Evolutionary conservation across 2,113 vertebrate genomes (phyloP).

Genomic region (Smithornis capensis): DNA sequence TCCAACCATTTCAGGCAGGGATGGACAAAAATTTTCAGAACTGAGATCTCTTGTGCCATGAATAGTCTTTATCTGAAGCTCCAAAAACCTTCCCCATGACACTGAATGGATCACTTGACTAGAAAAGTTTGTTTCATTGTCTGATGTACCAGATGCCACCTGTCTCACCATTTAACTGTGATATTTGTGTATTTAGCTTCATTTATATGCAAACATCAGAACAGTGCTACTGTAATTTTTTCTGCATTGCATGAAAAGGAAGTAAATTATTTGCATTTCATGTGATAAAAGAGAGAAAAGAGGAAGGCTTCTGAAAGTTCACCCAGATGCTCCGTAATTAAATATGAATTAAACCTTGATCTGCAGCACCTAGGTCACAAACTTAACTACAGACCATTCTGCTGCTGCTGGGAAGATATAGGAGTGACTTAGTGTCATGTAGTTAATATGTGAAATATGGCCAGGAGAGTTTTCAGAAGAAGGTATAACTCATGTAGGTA

Average conservation of each 20-base stretch:
- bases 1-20: neutral
- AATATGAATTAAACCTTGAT: neutral
- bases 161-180: neutral
- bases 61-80: neutral
- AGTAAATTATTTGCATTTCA: neutral
- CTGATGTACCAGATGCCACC: neutral
- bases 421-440: neutral
- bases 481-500: neutral
- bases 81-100: accelerated
- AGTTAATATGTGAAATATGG: neutral
- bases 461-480: neutral
- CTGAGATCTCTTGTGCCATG: neutral
- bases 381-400: neutral
- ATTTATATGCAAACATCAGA: neutral
- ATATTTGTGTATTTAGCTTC: neutral
- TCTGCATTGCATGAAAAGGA: neutral
- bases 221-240: neutral
- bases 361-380: neutral
- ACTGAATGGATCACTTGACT: neutral
- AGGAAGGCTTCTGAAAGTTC: neutral
- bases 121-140: neutral
- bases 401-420: neutral
- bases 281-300: neutral
- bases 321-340: neutral
- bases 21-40: neutral